Base-by-base conservation (phyloP, 2,888 invertebrate species). In the Suillia variegata region DNA sequence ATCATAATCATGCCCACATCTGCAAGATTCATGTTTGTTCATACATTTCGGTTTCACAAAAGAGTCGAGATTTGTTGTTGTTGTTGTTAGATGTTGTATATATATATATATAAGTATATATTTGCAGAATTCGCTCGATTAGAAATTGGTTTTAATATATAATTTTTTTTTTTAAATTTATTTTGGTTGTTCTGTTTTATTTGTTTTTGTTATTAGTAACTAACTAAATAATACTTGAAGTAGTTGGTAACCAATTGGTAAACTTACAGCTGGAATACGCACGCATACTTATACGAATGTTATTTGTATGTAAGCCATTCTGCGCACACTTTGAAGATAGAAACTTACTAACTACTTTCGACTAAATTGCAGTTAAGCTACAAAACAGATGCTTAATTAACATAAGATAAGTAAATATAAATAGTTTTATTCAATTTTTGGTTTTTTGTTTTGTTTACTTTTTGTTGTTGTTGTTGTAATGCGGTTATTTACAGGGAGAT, bases 1-100 rank as follows among this genome's bases (percentile, higher is more conserved):
- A 93, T 93, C 93, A 94, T 92, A 88, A 94, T 93, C 93, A 93
- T 93, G 87, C 93, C 93, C 85, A 94, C 93, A 93, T 93, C 93
- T 93, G 93, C 74, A 82, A 82, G 74, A 77, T 70, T n/a, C n/a
- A n/a, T n/a, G n/a, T n/a, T n/a, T 73, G 65, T 78, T 68, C 70
- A 77, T 69, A 59, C 50, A 62, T 61, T 60, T 67, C 63, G n/a
- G n/a, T n/a, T n/a, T n/a, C n/a, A n/a, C n/a, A n/a, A n/a, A n/a
- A n/a, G n/a, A n/a, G n/a, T n/a, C n/a, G n/a, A 62, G 61, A 66
- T 20, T 38, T 15, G 38, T 56, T 31, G 31, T 31, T 31, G 31
- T n/a, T 26, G 22, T 17, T 20, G 12, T 49, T 34, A 17, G 21
- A 10, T 26, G 26, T 5, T 49, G n/a, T 24, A 34, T 56, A 53